These are phyloP conservation scores for Drosophila bunnanda DNA, from an alignment of 2,888 invertebrate species.

Conservation along the genomic window DNA sequence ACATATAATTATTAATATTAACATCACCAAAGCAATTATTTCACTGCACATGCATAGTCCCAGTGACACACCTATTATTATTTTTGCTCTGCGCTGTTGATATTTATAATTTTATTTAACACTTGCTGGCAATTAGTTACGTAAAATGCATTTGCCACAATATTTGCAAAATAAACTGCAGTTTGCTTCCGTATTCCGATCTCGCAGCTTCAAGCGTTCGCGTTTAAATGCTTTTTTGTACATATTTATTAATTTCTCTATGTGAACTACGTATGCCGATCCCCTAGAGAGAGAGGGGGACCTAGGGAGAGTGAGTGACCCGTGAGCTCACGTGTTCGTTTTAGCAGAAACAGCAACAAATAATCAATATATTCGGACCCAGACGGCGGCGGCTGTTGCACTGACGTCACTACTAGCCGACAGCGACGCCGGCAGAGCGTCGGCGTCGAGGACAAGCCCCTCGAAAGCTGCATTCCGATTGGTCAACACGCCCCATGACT, in stretches of 20 bases:
- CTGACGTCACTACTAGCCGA: conserved; percentile 1
- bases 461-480: conserved; percentile 55
- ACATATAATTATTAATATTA: neutral
- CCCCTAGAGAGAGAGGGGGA: neutral
- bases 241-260: conserved; percentile 14
- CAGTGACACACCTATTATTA: conserved; percentile 4
- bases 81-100: neutral
- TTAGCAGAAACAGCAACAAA: conserved; percentile 2
- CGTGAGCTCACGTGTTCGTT: conserved; percentile 30
- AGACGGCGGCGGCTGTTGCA: conserved; percentile 26
- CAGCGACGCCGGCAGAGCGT: conserved; percentile 2
- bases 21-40: neutral
- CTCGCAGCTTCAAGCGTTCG: conserved; percentile 40
- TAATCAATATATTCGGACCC: conserved; percentile 46
- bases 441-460: conserved; percentile 62
- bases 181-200: conserved; percentile 34
- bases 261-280: neutral
- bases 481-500: conserved; percentile 55
- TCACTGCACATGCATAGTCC: neutral
- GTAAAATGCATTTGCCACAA: conserved; percentile 31
- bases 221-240: conserved; percentile 49
- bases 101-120: conserved; percentile 26
- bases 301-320: neutral
- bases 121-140: conserved; percentile 32
- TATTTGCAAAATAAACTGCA: conserved; percentile 18